Percentiles rank a stretch among this genome's conserved stretches.
Evolutionary conservation across 2,797 vertebrate species (phyloP).

Genomic region (Acanthiza pusilla): DNA sequence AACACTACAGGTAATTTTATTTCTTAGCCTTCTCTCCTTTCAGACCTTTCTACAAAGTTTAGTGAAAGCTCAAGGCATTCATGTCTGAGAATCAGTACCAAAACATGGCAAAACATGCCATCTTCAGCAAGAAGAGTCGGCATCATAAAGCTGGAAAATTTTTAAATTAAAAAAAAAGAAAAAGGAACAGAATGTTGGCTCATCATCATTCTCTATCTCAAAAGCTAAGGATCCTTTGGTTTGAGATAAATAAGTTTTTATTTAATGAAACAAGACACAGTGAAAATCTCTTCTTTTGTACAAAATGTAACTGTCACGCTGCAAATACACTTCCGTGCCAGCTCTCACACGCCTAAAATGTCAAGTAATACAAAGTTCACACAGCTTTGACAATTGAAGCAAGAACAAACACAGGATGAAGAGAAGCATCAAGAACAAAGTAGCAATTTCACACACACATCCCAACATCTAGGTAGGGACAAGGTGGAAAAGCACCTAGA

Average conservation of each 20-base stretch:
- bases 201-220: neutral
- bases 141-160: neutral
- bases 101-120: neutral
- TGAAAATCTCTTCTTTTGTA: neutral
- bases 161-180: neutral
- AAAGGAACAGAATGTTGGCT: neutral
- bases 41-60: neutral
- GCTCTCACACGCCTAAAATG: neutral
- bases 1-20: neutral
- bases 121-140: neutral
- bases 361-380: neutral
- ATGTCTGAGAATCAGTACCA: neutral
- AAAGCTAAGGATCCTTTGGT: neutral
- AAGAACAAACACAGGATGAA: neutral
- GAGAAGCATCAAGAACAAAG: neutral
- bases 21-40: neutral
- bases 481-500: neutral
- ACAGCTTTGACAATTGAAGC: neutral
- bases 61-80: neutral
- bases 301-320: neutral
- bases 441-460: neutral
- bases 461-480: neutral
- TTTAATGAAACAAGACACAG: neutral
- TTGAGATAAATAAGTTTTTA: neutral
- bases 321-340: neutral